Conservation (phyloP, 2,888 invertebrate species). For the Pandemis heparana region DNA sequence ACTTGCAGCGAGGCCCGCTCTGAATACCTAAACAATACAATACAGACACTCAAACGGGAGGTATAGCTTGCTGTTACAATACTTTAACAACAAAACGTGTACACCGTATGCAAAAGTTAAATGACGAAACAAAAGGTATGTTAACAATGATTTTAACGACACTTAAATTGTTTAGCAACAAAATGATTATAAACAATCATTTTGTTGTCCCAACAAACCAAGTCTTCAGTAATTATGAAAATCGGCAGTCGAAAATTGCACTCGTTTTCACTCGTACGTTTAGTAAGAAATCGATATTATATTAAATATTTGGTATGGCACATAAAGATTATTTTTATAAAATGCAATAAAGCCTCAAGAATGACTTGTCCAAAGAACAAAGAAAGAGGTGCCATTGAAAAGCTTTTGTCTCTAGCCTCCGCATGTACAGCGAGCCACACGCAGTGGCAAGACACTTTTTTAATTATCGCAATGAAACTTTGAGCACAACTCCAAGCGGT, state of each 20-base stretch:
- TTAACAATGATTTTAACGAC: not conserved
- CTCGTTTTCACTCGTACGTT: no score
- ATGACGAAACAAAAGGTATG: not conserved
- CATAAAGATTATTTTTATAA: constrained; percentile 9
- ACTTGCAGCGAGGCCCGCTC: constrained; percentile 26
- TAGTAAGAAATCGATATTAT: no score
- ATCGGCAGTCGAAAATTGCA: no score
- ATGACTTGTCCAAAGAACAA: constrained; percentile 31
- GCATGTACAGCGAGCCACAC: constrained; percentile 5
- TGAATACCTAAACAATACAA: constrained; percentile 14
- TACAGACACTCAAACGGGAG: not conserved
- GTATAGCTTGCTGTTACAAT: not conserved
- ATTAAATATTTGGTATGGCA: not conserved
- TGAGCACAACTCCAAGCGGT: not conserved
- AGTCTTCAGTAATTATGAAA: no score
- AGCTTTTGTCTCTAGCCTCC: constrained; percentile 34
- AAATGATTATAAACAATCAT: no score
- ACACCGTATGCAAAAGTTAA: not conserved
- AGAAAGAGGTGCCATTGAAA: constrained; percentile 37
- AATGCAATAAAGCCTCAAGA: constrained; percentile 28
- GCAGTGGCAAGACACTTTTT: not conserved
- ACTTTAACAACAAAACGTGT: not conserved
- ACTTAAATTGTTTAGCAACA: not conserved
- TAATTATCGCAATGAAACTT: constrained; percentile 11
- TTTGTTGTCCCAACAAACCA: no score